Evolutionary conservation across 1,140 invertebrate species (phyloP).

Genomic region (Sipha flava): DNA sequence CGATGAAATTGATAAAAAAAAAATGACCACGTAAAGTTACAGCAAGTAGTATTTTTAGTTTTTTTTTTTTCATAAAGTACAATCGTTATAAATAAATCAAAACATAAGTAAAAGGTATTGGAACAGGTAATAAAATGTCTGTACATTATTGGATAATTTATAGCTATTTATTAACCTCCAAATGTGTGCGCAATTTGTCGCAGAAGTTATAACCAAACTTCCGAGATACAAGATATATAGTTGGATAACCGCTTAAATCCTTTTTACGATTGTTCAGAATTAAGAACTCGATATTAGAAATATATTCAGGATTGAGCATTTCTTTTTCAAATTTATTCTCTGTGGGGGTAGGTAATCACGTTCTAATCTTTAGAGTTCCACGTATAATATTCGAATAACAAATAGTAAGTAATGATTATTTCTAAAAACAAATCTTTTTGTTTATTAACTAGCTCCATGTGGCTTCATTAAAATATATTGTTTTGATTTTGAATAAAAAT

Average conservation of each 20-base stretch:
- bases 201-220: conserved; percentile 8
- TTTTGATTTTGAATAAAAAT: too few species aligned
- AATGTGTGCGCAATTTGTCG: background rate
- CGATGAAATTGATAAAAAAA: background rate
- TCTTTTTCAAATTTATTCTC: background rate
- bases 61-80: conserved; percentile 16
- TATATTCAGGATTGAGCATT: background rate
- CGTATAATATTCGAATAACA: too few species aligned
- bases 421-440: too few species aligned
- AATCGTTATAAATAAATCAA: conserved; percentile 15
- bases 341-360: too few species aligned
- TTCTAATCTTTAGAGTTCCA: too few species aligned
- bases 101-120: background rate
- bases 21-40: background rate
- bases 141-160: conserved; percentile 9
- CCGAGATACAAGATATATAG: background rate
- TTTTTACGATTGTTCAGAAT: background rate
- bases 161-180: background rate
- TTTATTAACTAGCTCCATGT: too few species aligned
- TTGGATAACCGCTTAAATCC: background rate
- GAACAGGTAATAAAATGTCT: background rate
- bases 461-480: too few species aligned
- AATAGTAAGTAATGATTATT: too few species aligned
- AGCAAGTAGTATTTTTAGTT: background rate
- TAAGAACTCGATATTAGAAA: background rate